phyloP scores from a whole-genome alignment of 2,113 vertebrate species.

The Stomatorhinus ivindoensis region DNA sequence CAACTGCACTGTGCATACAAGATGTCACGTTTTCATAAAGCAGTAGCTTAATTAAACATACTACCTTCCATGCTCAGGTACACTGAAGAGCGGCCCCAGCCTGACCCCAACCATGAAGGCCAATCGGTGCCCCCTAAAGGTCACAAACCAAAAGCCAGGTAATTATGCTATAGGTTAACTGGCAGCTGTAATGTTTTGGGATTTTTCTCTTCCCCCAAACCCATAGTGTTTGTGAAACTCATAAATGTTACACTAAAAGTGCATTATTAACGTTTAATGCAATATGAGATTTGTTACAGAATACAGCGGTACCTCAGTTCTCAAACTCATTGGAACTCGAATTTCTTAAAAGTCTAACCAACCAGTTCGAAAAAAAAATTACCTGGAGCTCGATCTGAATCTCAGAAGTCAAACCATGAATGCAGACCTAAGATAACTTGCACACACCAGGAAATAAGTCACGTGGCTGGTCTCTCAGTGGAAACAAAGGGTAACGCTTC shows the following conservation, averaged over 20 bases:
- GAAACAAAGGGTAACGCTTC: too few relatives aligned
- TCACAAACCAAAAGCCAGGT: constrained; percentile 48
- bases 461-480: too few relatives aligned
- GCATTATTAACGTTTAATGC: not conserved
- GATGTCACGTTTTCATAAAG: not conserved
- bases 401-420: too few relatives aligned
- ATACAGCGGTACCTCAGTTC: too few relatives aligned
- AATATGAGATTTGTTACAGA: not conserved
- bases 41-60: not conserved
- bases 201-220: not conserved
- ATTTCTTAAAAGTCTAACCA: too few relatives aligned
- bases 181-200: not conserved
- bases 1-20: not conserved
- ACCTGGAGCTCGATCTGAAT: too few relatives aligned
- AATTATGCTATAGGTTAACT: constrained; percentile 1
- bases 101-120: constrained; percentile 21
- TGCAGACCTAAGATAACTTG: too few relatives aligned
- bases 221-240: not conserved
- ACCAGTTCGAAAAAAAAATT: too few relatives aligned
- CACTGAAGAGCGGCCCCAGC: not conserved
- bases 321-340: too few relatives aligned
- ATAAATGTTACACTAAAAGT: not conserved
- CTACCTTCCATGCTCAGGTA: not conserved
- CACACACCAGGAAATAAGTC: too few relatives aligned
- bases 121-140: constrained; percentile 53